Conservation (phyloP, 1,140 invertebrate species). For the Anoplophora glabripennis region DNA sequence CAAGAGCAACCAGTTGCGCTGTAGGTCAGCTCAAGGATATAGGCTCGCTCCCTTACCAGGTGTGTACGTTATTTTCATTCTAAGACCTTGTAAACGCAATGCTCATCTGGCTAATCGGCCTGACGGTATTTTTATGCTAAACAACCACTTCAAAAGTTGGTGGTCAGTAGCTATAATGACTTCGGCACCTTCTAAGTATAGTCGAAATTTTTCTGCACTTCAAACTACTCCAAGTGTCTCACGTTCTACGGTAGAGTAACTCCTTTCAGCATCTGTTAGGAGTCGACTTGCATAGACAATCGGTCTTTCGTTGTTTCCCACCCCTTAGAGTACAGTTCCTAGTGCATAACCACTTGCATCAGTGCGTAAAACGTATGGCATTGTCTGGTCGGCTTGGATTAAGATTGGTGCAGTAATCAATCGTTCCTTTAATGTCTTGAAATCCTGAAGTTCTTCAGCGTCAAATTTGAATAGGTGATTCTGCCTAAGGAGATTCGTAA, state of each 20-base stretch:
- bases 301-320: constrained; percentile 23
- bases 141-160: constrained; percentile 52
- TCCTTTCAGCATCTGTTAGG: constrained; percentile 44
- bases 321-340: too few species aligned
- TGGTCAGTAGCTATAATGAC: constrained; percentile 50
- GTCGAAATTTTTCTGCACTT: constrained; percentile 35
- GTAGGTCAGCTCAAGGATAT: too few species aligned
- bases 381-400: constrained; percentile 42
- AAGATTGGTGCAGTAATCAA: constrained; percentile 39
- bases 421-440: constrained; percentile 45
- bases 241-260: constrained; percentile 48
- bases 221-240: constrained; percentile 49
- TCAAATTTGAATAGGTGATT: constrained; percentile 4
- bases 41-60: too few species aligned
- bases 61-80: constrained; percentile 19
- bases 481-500: constrained; percentile 3
- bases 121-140: constrained; percentile 46
- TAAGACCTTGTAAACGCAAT: constrained; percentile 17
- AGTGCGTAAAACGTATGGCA: constrained; percentile 1
- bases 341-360: constrained; percentile 40
- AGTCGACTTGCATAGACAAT: constrained; percentile 45
- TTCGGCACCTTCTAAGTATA: constrained; percentile 28
- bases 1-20: too few species aligned
- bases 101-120: constrained; percentile 51
- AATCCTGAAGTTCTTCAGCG: constrained; percentile 19